These are phyloP conservation scores for Amblyteles armatorius DNA, from an alignment of 2,888 invertebrate genomes.

Conservation along the genomic window DNA sequence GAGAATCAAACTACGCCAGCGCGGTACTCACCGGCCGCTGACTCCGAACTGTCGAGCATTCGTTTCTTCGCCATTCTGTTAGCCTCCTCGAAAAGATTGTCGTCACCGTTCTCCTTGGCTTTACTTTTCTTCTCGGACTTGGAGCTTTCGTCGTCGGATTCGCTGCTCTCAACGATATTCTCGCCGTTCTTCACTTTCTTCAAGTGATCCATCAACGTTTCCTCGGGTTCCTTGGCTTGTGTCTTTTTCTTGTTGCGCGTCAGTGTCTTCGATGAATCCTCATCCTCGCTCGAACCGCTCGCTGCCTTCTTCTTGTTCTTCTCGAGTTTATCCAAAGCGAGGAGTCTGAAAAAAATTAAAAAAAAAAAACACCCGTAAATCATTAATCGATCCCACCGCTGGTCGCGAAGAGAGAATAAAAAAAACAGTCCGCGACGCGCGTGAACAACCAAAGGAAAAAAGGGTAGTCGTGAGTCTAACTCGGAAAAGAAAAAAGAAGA, in stretches of 20 bases:
- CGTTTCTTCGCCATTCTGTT: constrained; percentile 62
- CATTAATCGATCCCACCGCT: constrained; percentile 38
- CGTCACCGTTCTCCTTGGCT: constrained; percentile 12
- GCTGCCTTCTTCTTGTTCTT: constrained; percentile 64
- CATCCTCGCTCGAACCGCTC: constrained; percentile 56
- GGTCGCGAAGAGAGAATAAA: constrained; percentile 62
- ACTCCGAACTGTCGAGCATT: constrained; percentile 62
- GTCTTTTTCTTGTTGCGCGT: constrained; percentile 61
- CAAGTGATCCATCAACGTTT: constrained; percentile 77
- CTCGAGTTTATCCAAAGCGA: constrained; percentile 72
- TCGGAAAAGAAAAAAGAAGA: constrained; percentile 31
- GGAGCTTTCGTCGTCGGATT: constrained; percentile 41
- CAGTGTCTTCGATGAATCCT: constrained; percentile 41
- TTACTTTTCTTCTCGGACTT: constrained; percentile 9
- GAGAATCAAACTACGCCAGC: not conserved
- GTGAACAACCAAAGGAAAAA: not conserved
- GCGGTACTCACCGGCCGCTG: constrained; percentile 37
- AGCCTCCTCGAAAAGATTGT: constrained; percentile 45
- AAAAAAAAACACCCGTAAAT: constrained; percentile 34
- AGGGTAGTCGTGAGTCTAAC: not conserved
- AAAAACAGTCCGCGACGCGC: constrained; percentile 25
- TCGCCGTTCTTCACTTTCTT: constrained; percentile 72
- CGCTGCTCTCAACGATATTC: constrained; percentile 23
- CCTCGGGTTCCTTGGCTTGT: constrained; percentile 70
- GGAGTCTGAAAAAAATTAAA: constrained; percentile 64